Conservation (phyloP, 2,888 invertebrate genomes). For the Maniola hyperantus region DNA sequence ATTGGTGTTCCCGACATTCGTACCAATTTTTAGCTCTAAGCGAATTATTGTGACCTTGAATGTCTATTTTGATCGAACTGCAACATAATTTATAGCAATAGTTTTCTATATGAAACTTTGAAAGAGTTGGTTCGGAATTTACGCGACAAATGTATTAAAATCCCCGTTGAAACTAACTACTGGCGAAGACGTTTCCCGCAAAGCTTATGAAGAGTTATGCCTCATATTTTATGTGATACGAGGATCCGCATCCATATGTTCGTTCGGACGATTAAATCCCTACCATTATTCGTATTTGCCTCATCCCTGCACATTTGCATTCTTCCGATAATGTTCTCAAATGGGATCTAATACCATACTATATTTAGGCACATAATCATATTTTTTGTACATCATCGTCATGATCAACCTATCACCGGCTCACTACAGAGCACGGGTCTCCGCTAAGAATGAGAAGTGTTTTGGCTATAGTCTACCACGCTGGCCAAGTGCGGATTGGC, state of each 20-base stretch:
- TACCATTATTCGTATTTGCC: slow-evolving; percentile 45
- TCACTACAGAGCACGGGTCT: too few relatives aligned
- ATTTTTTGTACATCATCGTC: too few relatives aligned
- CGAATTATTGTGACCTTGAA: too few relatives aligned
- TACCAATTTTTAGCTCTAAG: too few relatives aligned
- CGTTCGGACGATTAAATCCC: slow-evolving; percentile 53
- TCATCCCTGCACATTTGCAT: slow-evolving; percentile 46
- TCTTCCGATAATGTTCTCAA: slow-evolving; percentile 39
- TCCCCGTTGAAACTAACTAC: slow-evolving; percentile 4
- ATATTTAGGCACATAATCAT: neutral
- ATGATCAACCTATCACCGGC: too few relatives aligned
- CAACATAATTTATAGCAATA: neutral
- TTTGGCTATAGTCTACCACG: too few relatives aligned
- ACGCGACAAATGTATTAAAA: neutral
- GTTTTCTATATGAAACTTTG: too few relatives aligned
- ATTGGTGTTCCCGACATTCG: too few relatives aligned
- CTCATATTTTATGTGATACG: slow-evolving; percentile 48
- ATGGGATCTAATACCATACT: slow-evolving; percentile 11
- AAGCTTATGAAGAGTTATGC: slow-evolving; percentile 48
- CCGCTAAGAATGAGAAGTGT: too few relatives aligned
- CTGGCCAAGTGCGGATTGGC: too few relatives aligned
- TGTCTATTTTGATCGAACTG: too few relatives aligned
- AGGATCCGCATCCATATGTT: slow-evolving; percentile 52
- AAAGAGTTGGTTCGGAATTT: too few relatives aligned
- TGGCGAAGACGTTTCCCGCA: slow-evolving; percentile 35